Percentiles rank a stretch among this genome's conserved stretches.
phyloP scores from a whole-genome alignment of 2,888 invertebrate species.

The Himalopsyche japonica region DNA sequence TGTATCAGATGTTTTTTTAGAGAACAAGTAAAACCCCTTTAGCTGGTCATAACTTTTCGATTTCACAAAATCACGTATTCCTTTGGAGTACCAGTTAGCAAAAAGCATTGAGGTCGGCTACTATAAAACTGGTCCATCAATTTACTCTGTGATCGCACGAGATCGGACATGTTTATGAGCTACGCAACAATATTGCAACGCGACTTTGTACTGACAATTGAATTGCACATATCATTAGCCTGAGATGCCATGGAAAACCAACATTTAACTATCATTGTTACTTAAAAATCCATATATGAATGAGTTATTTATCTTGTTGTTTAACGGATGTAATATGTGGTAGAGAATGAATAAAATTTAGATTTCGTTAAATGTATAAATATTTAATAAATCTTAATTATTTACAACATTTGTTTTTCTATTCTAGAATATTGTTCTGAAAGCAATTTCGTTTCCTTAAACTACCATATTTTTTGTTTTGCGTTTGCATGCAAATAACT shows the following conservation, averaged over 20 bases:
- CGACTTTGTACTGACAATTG: constrained; percentile 1
- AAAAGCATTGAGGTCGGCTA: constrained; percentile 17
- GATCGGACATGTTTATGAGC: background rate
- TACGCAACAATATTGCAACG: background rate
- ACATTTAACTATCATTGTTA: background rate
- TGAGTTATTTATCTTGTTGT: too few relatives aligned
- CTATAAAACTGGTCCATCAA: constrained; percentile 11
- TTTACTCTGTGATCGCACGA: background rate
- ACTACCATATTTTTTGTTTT: too few relatives aligned
- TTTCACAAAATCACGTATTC: constrained; percentile 30
- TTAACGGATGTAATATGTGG: too few relatives aligned
- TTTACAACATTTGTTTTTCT: too few relatives aligned
- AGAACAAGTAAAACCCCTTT: background rate
- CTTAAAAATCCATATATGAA: too few relatives aligned
- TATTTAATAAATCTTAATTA: too few relatives aligned
- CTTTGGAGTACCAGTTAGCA: background rate
- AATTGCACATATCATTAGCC: constrained; percentile 13
- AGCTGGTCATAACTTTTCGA: constrained; percentile 26
- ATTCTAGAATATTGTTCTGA: too few relatives aligned
- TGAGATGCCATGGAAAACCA: background rate
- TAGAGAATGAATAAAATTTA: too few relatives aligned
- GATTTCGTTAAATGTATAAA: too few relatives aligned
- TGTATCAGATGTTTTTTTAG: background rate
- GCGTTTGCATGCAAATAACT: too few relatives aligned
- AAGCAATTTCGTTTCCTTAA: too few relatives aligned